Percentiles rank a stretch among this genome's conserved stretches.
Conservation (phyloP, 1,140 invertebrate genomes). For the Calliphora vicina region DNA sequence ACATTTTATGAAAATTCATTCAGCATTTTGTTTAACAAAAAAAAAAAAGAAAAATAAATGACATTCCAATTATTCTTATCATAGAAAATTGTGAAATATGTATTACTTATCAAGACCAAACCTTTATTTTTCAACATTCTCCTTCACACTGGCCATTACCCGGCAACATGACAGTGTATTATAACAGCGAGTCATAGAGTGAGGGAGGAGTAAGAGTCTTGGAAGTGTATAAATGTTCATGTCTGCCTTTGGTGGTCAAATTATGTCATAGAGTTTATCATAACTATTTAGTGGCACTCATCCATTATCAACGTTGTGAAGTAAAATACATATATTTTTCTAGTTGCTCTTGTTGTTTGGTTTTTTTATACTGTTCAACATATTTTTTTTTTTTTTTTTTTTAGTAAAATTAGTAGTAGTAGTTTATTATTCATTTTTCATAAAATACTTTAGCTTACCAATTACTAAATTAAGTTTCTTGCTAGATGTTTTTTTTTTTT, state of each 20-base stretch:
- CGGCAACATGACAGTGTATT: neutral
- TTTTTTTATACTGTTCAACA: neutral
- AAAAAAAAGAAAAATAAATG: neutral
- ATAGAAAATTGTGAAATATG: slow-evolving; percentile 2
- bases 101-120: neutral
- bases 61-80: slow-evolving; percentile 32
- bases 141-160: neutral
- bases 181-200: too few species aligned
- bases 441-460: slow-evolving; percentile 28
- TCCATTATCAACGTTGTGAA: neutral
- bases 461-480: slow-evolving; percentile 32
- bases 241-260: slow-evolving; percentile 10
- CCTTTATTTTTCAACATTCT: too few species aligned
- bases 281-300: slow-evolving; percentile 21
- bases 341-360: neutral
- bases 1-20: neutral
- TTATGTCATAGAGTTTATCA: slow-evolving; percentile 28
- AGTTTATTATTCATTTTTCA: neutral
- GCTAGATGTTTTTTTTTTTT: neutral
- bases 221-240: neutral
- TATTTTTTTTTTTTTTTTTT: neutral
- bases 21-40: neutral
- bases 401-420: neutral
- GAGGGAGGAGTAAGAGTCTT: too few species aligned
- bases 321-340: neutral